These are phyloP conservation scores for Melanostoma mellinum DNA, from an alignment of 2,888 invertebrate species.

Conservation along the genomic window DNA sequence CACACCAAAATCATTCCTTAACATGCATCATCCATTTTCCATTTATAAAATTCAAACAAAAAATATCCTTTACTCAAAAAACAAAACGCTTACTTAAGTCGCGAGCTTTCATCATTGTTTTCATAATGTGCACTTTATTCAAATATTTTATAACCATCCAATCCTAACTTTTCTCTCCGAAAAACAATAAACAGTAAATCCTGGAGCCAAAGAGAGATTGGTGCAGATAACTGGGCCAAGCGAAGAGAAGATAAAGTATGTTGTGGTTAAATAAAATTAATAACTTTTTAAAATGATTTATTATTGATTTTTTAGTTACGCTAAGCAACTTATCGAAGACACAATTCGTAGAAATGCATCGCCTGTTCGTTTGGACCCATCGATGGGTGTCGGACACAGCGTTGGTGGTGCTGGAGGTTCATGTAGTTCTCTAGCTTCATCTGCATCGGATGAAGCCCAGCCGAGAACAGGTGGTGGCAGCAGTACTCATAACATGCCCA, in stretches of 20 bases:
- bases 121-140: slow-evolving; percentile 53
- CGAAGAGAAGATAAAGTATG: slow-evolving; percentile 96
- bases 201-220: slow-evolving; percentile 96
- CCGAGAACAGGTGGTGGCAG: slow-evolving; percentile 76
- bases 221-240: slow-evolving; percentile 97
- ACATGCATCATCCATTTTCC: slow-evolving; percentile 34
- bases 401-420: slow-evolving; percentile 84
- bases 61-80: neutral
- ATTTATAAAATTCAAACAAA: slow-evolving; percentile 2
- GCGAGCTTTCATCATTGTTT: slow-evolving; percentile 64
- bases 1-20: slow-evolving; percentile 38
- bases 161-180: slow-evolving; percentile 13
- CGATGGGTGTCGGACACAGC: slow-evolving; percentile 79
- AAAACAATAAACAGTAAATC: slow-evolving; percentile 87
- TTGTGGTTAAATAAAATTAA: slow-evolving; percentile 69
- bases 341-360: slow-evolving; percentile 97
- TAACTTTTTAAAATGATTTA: slow-evolving; percentile 2
- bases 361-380: slow-evolving; percentile 88
- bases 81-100: slow-evolving; percentile 41
- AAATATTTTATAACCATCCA: neutral
- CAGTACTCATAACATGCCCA: slow-evolving; percentile 77
- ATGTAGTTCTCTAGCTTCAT: slow-evolving; percentile 90
- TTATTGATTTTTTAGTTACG: slow-evolving; percentile 85
- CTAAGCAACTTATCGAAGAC: slow-evolving; percentile 96
- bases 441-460: slow-evolving; percentile 84